phyloP scores from a whole-genome alignment of 2,113 vertebrate species.

The Tylochromis polylepis region DNA sequence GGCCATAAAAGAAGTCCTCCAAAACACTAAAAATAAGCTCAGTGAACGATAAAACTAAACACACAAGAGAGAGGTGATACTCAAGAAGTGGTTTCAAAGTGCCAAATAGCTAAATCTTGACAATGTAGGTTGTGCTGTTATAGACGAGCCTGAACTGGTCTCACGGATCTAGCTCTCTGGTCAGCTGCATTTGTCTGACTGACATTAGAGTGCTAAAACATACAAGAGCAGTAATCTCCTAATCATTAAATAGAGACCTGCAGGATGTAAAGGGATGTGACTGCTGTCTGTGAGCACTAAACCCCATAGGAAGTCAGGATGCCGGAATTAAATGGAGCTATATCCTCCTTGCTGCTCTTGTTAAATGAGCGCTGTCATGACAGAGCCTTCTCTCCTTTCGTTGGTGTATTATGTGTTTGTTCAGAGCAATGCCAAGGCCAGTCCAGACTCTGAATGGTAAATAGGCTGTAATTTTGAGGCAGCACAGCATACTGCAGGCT shows the following conservation, averaged over 20 bases:
- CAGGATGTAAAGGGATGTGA: constrained; percentile 46
- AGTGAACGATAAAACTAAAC: constrained; percentile 6
- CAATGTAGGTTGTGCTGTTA: constrained; percentile 17
- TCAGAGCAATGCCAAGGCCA: constrained; percentile 28
- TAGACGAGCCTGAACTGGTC: constrained; percentile 14
- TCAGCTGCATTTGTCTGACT: constrained; percentile 40
- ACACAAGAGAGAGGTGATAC: not conserved
- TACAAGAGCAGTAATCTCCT: constrained; percentile 20
- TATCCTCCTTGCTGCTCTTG: constrained; percentile 30
- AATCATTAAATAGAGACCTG: constrained; percentile 33
- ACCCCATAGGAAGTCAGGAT: constrained; percentile 29
- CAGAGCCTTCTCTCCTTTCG: not conserved
- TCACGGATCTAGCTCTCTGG: not conserved
- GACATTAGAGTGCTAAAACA: constrained; percentile 35
- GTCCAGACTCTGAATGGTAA: constrained; percentile 28
- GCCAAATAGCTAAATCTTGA: constrained; percentile 19
- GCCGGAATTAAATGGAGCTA: constrained; percentile 49
- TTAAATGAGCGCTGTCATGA: constrained; percentile 36
- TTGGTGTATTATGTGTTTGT: constrained; percentile 30
- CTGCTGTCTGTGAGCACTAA: constrained; percentile 36
- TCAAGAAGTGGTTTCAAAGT: constrained; percentile 1
- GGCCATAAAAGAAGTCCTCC: not conserved
- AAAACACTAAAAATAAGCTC: not conserved
- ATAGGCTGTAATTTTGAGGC: constrained; percentile 52
- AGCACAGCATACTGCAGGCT: constrained; percentile 14